phyloP scores from a whole-genome alignment of 2,113 vertebrate species.

The Drymodes brunneopygia region DNA sequence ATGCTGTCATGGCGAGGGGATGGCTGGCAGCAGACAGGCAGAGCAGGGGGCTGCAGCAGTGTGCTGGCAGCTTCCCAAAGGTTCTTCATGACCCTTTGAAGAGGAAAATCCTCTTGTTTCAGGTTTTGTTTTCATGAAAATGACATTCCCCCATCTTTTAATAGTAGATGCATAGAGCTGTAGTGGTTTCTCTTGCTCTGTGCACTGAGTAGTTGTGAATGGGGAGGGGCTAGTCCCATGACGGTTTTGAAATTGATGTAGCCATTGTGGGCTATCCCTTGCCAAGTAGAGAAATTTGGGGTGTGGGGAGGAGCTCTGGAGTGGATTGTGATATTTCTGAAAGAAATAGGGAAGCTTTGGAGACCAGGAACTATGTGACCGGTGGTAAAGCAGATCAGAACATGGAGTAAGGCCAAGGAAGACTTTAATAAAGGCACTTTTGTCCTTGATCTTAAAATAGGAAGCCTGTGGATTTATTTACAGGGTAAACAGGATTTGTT shows the following conservation, averaged over 20 bases:
- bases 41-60: neutral
- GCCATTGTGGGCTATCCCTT: neutral
- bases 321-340: neutral
- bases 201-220: neutral
- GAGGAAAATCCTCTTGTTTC: neutral
- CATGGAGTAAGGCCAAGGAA: constrained; percentile 6
- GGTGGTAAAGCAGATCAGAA: neutral
- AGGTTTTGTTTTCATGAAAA: neutral
- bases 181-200: neutral
- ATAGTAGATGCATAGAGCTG: neutral
- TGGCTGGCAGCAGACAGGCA: accelerated
- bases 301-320: neutral
- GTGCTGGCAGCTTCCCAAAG: neutral
- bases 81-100: neutral
- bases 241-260: neutral
- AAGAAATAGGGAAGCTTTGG: neutral
- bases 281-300: neutral
- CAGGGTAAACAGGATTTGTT: constrained; percentile 4
- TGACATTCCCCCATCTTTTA: accelerated
- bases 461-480: constrained; percentile 20
- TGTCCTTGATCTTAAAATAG: constrained; percentile 10
- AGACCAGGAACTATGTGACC: neutral
- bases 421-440: constrained; percentile 21
- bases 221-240: neutral
- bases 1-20: neutral